Evolutionary conservation across 2,113 vertebrate genomes (phyloP).

Genomic region (Brachypodius melanocephalos): DNA sequence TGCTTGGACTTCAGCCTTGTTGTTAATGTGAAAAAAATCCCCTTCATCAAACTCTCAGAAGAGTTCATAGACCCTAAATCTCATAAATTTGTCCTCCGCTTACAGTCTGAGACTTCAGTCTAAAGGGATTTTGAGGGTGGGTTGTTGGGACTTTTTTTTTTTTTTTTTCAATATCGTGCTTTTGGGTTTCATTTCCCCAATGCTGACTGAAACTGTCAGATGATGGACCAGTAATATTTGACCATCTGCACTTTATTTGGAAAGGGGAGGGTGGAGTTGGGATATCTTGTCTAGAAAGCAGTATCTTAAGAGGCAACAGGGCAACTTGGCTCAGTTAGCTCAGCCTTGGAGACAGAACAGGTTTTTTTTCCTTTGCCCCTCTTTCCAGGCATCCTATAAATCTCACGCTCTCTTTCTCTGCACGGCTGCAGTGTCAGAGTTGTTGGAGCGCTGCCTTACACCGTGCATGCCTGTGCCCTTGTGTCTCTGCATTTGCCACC

Average conservation of each 20-base stretch:
- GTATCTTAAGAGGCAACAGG: conserved; percentile 52
- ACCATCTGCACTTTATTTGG: conserved; percentile 80
- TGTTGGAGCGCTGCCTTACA: conserved; percentile 40
- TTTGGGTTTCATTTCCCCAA: conserved; percentile 56
- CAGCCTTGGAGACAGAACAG: conserved; percentile 45
- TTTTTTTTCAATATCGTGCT: conserved; percentile 31
- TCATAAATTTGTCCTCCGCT: conserved; percentile 79
- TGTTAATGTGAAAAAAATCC: conserved; percentile 81
- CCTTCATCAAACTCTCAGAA: conserved; percentile 79
- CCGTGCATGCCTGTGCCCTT: rapidly evolving
- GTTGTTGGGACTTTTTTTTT: not conserved
- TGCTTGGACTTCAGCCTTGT: conserved; percentile 82
- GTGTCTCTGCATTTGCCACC: not conserved
- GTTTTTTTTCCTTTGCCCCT: not conserved
- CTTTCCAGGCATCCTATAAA: conserved; percentile 1
- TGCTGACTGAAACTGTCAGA: conserved; percentile 70
- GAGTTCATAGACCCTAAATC: conserved; percentile 82
- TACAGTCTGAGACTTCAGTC: conserved; percentile 80
- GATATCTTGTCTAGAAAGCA: conserved; percentile 44
- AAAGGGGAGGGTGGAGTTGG: conserved; percentile 30
- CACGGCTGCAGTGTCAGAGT: not conserved
- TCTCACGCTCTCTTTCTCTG: not conserved
- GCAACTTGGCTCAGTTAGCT: conserved; percentile 40
- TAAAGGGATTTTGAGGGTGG: conserved; percentile 58
- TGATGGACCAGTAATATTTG: conserved; percentile 70